phyloP scores from a whole-genome alignment of 2,113 vertebrate species.

The Erpornis zantholeuca region DNA sequence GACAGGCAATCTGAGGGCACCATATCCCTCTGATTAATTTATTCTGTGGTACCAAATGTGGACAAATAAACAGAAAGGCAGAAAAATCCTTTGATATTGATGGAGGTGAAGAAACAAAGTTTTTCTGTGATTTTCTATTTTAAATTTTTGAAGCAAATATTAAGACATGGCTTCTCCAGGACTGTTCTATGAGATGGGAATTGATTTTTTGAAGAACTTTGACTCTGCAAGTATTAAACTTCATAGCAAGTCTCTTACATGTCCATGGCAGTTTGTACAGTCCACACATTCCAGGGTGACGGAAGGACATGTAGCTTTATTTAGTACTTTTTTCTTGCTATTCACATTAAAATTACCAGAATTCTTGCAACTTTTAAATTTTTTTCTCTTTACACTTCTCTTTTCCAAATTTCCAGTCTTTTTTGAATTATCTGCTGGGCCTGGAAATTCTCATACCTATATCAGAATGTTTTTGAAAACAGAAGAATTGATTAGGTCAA shows the following conservation, averaged over 20 bases:
- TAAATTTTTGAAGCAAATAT: neutral
- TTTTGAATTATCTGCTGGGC: neutral
- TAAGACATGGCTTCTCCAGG: neutral
- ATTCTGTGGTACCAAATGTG: neutral
- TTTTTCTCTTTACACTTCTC: neutral
- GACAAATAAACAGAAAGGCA: neutral
- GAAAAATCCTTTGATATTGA: neutral
- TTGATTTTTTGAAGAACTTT: neutral
- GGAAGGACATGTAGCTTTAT: neutral
- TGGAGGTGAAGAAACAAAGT: neutral
- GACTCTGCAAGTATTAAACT: neutral
- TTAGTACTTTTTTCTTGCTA: neutral
- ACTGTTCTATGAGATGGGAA: neutral
- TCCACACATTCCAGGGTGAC: neutral
- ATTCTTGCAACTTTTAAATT: neutral
- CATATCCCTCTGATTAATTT: neutral
- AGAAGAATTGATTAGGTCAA: neutral
- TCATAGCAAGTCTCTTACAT: neutral
- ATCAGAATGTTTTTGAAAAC: neutral
- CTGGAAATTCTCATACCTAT: neutral
- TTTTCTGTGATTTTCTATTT: neutral
- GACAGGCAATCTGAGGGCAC: neutral
- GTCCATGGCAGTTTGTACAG: neutral
- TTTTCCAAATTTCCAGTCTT: neutral
- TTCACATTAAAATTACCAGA: neutral